Percentiles rank a stretch among this genome's conserved stretches.
These are phyloP conservation scores for Oxygymnocypris stewartii DNA, from an alignment of 2,113 vertebrate genomes.

Conservation along the genomic window DNA sequence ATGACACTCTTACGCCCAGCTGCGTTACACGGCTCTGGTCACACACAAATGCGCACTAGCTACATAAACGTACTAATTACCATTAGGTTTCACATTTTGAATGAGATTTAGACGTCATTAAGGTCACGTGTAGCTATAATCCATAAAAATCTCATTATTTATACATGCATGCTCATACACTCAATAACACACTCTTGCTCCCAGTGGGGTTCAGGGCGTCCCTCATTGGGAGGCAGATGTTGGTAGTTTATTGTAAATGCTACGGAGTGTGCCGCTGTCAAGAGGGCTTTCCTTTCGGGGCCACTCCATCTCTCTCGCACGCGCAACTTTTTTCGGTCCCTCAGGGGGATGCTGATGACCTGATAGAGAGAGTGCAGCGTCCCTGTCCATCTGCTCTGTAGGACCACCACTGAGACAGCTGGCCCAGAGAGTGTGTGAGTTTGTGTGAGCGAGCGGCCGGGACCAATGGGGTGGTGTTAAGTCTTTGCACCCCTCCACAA, in stretches of 20 bases:
- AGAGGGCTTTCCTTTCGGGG: constrained; percentile 29
- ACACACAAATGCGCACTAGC: background rate
- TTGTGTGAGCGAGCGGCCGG: background rate
- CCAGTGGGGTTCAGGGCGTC: constrained; percentile 17
- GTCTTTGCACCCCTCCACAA: constrained; percentile 50
- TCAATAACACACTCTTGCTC: constrained; percentile 11
- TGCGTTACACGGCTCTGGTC: constrained; percentile 12
- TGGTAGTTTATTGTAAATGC: constrained; percentile 39
- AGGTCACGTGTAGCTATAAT: background rate
- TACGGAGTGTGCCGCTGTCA: constrained; percentile 22
- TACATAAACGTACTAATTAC: background rate
- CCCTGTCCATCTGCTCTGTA: constrained; percentile 66
- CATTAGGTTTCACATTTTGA: background rate
- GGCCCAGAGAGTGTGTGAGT: constrained; percentile 60
- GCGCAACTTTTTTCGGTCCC: constrained; percentile 38
- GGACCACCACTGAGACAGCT: constrained; percentile 59
- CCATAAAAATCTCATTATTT: constrained; percentile 22
- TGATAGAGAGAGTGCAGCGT: constrained; percentile 62
- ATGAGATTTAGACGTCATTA: background rate
- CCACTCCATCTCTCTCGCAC: constrained; percentile 30
- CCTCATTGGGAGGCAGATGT: constrained; percentile 39
- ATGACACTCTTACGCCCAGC: constrained; percentile 27
- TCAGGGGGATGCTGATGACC: constrained; percentile 63
- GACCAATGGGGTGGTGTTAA: constrained; percentile 45
- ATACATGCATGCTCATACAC: constrained; percentile 26